Conservation (phyloP, 2,888 invertebrate species). For the Oxyteleia sp. region DNA sequence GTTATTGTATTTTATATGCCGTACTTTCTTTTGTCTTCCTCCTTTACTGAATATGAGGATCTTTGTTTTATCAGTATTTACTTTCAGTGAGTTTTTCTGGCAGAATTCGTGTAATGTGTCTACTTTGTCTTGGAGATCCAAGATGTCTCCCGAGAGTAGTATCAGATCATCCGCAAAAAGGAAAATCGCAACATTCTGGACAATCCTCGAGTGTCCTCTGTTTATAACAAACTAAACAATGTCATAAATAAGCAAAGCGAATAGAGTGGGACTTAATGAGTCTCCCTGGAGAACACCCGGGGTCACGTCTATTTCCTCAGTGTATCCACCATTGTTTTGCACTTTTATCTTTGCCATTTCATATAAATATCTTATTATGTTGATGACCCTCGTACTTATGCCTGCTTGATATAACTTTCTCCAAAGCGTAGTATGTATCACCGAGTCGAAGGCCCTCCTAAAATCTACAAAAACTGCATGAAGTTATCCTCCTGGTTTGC, state of each 20-base stretch:
- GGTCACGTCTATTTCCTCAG: conserved; percentile 60
- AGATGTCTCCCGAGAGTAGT: conserved; percentile 14
- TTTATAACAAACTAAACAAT: conserved; percentile 32
- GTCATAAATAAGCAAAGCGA: conserved; percentile 52
- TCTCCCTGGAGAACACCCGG: conserved; percentile 70
- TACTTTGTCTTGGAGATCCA: conserved; percentile 39
- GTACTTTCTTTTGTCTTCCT: conserved; percentile 9
- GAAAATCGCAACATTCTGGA: conserved; percentile 24
- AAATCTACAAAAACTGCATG: conserved; percentile 76
- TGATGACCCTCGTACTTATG: conserved; percentile 59
- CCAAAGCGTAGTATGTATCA: conserved; percentile 71
- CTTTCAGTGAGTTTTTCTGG: conserved; percentile 12
- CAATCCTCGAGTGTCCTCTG: conserved; percentile 7
- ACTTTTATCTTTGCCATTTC: conserved; percentile 43
- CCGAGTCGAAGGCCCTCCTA: conserved; percentile 70
- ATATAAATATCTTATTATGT: conserved; percentile 49
- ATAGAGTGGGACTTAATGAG: conserved; percentile 55
- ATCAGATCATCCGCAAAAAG: conserved; percentile 55
- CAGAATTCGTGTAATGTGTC: conserved; percentile 43
- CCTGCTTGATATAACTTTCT: conserved; percentile 49
- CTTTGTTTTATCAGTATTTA: conserved; percentile 17
- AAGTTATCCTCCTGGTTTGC: conserved; percentile 56
- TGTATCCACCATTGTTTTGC: conserved; percentile 55
- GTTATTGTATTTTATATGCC: conserved; percentile 24
- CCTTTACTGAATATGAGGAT: conserved; percentile 19